Base-by-base conservation (phyloP, 2,797 vertebrate species). In the Cyclura pinguis region DNA sequence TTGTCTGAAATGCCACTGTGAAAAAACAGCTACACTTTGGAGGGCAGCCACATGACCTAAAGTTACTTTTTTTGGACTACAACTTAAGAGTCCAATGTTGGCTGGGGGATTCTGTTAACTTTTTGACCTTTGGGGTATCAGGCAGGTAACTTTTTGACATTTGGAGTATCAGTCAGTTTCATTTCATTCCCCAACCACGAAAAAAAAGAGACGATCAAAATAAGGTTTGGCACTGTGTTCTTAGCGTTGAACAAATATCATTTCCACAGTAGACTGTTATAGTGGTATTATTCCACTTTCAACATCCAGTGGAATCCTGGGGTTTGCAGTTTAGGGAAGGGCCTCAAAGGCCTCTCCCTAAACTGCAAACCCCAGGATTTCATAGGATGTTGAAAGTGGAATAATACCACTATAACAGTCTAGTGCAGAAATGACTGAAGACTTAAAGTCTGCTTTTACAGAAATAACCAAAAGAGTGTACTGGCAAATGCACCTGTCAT, bases 201-300 rank as follows among this genome's bases (percentile, higher is more conserved):
- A 69, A 78, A 78, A 50, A 24, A 18, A 77, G 91, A 62, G 94
- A 87, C 77, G 57, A 38, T 76, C 86, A 92, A 92, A 85, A 85
- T 0, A 0, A 64, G 50, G 35, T 84, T 77, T n/a, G 42, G 77
- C 55, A 91, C 94, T 94, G 89, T 87, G 18, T 84, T 93, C 95
- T 94, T 90, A 92, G 83, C 64, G 78, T 95, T 96, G 95, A 97
- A 96, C 93, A 97, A 97, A 42, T 1, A 42, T 42, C 42, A 42
- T 42, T 42, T 42, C 42, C 42, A 42, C 42, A 42, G 42, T 42
- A 42, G 42, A 42, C 42, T 42, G 42, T 42, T 42, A 42, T 42
- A 42, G 42, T 42, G 42, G 42, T 42, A 3, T 1, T 42, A 42
- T 42, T 42, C 42, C 1, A 42, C 42, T 42, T 42, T 42, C 42